A percentile compares a stretch with the other conserved stretches of the same genome.
phyloP scores from a whole-genome alignment of 2,888 invertebrate genomes.

The Mythimna impura region DNA sequence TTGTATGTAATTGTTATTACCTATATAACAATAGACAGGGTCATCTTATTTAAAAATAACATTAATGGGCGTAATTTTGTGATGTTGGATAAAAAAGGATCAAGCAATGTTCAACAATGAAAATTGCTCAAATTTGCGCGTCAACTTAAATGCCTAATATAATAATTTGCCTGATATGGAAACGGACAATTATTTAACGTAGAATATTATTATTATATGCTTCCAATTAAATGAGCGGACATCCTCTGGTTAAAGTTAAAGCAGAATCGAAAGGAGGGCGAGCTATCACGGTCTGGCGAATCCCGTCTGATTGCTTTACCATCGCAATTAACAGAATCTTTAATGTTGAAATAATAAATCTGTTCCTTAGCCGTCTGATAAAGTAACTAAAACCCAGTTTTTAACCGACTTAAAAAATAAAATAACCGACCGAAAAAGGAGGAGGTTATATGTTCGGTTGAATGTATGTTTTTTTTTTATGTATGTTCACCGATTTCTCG shows the following conservation, averaged over 20 bases:
- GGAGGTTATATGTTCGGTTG: no score
- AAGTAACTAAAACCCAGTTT: not conserved
- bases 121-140: conserved; percentile 23
- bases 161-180: conserved; percentile 38
- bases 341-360: conserved; percentile 19
- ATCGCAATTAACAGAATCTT: conserved; percentile 44
- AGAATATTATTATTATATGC: conserved; percentile 42
- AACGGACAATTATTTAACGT: conserved; percentile 48
- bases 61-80: conserved; percentile 25
- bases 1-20: conserved; percentile 5
- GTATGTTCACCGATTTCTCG: no score
- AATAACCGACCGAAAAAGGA: no score
- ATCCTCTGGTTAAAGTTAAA: conserved; percentile 52
- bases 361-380: conserved; percentile 1
- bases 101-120: not conserved
- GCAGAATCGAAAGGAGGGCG: conserved; percentile 54
- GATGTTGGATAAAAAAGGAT: conserved; percentile 26
- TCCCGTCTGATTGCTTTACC: conserved; percentile 40
- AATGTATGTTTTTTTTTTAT: no score
- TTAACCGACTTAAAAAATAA: no score
- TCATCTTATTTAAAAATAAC: conserved; percentile 19
- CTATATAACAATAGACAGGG: not conserved
- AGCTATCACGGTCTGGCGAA: conserved; percentile 55
- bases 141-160: conserved; percentile 6
- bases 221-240: conserved; percentile 60